A percentile compares a stretch with the other conserved stretches of the same genome.
Conservation (phyloP, 2,797 vertebrate genomes). For the Typhlichthys eigenmanni region DNA sequence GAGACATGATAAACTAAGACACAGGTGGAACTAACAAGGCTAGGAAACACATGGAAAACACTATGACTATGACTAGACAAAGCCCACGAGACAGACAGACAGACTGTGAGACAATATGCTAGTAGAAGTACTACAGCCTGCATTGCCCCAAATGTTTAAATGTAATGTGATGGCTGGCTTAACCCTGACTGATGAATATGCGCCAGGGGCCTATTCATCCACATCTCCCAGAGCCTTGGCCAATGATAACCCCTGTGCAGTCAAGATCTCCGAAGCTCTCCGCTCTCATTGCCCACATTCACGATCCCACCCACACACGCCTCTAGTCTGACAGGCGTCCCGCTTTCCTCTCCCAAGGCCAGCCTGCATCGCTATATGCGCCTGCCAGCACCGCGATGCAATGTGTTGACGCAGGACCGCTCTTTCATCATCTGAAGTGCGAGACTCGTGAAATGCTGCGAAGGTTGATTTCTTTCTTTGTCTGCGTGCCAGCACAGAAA, state of each 20-base stretch:
- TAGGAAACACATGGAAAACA: too few relatives aligned
- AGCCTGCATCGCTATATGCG: slow-evolving; percentile 7
- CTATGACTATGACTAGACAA: too few relatives aligned
- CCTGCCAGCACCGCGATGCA: slow-evolving; percentile 25
- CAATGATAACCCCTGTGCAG: slow-evolving; percentile 45
- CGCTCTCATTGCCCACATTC: slow-evolving; percentile 49
- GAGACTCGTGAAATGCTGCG: slow-evolving; percentile 1
- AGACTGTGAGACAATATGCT: neutral
- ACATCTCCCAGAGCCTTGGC: slow-evolving; percentile 41
- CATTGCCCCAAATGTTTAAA: slow-evolving; percentile 6
- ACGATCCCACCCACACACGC: slow-evolving; percentile 45
- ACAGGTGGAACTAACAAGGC: too few relatives aligned
- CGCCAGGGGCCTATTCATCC: slow-evolving; percentile 20
- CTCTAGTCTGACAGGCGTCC: slow-evolving; percentile 18
- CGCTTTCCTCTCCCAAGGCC: slow-evolving; percentile 69
- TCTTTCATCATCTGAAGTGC: slow-evolving; percentile 29
- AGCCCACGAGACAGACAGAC: too few relatives aligned
- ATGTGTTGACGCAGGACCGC: slow-evolving; percentile 3
- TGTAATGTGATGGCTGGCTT: neutral
- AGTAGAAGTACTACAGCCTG: neutral
- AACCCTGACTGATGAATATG: slow-evolving; percentile 8
- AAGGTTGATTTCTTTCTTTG: neutral
- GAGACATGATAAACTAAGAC: too few relatives aligned
- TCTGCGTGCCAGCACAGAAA: slow-evolving; percentile 28
- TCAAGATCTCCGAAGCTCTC: slow-evolving; percentile 60